phyloP scores from a whole-genome alignment of 2,113 vertebrate genomes.

The Myotis brandtii region DNA sequence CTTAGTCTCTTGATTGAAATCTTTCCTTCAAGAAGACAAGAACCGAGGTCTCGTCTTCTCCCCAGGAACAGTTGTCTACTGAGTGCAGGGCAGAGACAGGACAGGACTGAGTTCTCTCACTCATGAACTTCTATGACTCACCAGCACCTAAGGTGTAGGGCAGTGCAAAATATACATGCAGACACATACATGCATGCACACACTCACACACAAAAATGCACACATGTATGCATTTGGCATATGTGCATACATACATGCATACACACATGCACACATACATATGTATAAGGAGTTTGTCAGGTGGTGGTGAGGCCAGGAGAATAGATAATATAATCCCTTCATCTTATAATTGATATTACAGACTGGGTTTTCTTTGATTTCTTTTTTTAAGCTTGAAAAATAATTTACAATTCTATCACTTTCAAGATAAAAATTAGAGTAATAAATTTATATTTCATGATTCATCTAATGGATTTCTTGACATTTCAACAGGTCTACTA shows the following conservation, averaged over 20 bases:
- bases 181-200: not conserved
- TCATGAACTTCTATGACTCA: not conserved
- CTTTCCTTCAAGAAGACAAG: too few relatives aligned
- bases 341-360: not conserved
- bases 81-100: not conserved
- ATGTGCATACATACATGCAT: too few relatives aligned
- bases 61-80: too few relatives aligned
- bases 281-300: not conserved
- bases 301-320: not conserved
- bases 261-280: not conserved
- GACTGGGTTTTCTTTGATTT: not conserved
- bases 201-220: not conserved
- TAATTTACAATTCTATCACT: not conserved
- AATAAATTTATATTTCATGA: not conserved
- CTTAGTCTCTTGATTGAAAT: too few relatives aligned
- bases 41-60: too few relatives aligned
- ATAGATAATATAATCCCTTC: not conserved
- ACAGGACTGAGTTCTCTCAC: not conserved
- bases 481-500: not conserved
- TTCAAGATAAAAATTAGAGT: not conserved
- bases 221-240: not conserved
- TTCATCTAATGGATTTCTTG: not conserved
- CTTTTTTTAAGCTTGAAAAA: conserved; percentile 37
- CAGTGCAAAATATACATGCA: not conserved
- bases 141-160: not conserved